These are phyloP conservation scores for Micromys minutus DNA, from an alignment of 2,113 vertebrate genomes.

Conservation along the genomic window DNA sequence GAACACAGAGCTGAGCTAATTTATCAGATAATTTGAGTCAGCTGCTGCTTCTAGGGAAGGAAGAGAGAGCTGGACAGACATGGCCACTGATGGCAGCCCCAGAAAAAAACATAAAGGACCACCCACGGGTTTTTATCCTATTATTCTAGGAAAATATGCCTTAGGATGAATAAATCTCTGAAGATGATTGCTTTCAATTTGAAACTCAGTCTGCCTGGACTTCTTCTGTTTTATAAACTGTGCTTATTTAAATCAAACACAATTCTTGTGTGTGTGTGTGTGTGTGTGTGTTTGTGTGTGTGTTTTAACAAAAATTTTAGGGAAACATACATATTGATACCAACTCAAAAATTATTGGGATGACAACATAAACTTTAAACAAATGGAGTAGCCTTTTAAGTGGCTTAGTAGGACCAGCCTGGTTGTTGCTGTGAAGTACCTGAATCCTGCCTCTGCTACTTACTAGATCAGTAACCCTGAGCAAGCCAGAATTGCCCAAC, in stretches of 20 bases:
- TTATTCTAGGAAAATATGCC: constrained; percentile 17
- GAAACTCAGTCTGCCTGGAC: not conserved
- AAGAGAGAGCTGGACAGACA: not conserved
- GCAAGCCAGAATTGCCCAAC: constrained; percentile 17
- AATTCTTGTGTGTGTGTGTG: not conserved
- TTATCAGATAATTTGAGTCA: constrained; percentile 47
- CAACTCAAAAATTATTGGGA: constrained; percentile 6
- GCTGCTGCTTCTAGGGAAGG: not conserved
- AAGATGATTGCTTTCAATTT: constrained; percentile 10
- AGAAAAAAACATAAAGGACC: constrained; percentile 7
- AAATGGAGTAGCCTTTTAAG: not conserved
- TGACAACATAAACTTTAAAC: not conserved
- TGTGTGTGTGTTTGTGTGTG: no score
- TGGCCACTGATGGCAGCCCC: not conserved
- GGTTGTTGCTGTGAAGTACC: not conserved
- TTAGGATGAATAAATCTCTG: not conserved
- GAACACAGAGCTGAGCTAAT: constrained; percentile 38
- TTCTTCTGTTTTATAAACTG: constrained; percentile 37
- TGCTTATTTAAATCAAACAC: constrained; percentile 22
- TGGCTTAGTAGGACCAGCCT: not conserved
- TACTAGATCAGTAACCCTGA: not conserved
- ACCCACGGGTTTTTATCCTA: not conserved
- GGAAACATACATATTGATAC: not conserved
- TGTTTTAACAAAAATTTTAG: not conserved
- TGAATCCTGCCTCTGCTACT: not conserved